These are phyloP conservation scores for Triplophysa yarkandensis DNA, from an alignment of 2,797 vertebrate genomes.

Conservation along the genomic window DNA sequence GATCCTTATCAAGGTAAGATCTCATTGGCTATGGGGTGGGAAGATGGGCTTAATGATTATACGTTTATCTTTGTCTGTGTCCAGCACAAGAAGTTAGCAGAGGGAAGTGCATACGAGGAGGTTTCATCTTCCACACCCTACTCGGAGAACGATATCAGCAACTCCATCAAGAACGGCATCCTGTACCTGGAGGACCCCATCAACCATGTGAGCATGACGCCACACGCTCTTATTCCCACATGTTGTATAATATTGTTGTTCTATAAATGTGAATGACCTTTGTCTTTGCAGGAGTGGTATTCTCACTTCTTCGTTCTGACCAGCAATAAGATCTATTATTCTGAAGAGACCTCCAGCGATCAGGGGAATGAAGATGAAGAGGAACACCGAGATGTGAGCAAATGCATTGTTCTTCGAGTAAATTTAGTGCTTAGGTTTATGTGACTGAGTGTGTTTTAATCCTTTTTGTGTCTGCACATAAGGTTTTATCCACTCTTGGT, in stretches of 20 bases:
- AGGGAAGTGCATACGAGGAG: constrained; percentile 96
- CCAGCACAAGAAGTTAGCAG: constrained; percentile 98
- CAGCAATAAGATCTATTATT: constrained; percentile 97
- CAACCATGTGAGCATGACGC: constrained; percentile 82
- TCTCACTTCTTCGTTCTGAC: constrained; percentile 98
- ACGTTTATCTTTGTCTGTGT: background rate
- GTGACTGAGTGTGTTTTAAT: too few species aligned
- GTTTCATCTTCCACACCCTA: constrained; percentile 90
- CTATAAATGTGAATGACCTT: background rate
- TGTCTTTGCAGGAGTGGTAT: constrained; percentile 88
- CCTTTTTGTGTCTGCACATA: too few species aligned
- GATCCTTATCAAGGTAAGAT: constrained; percentile 94
- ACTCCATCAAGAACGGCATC: constrained; percentile 98
- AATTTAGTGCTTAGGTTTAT: too few species aligned
- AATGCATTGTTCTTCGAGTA: background rate
- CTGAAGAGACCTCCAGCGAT: constrained; percentile 90
- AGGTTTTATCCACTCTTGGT: too few species aligned
- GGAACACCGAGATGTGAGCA: constrained; percentile 92
- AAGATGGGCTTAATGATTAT: background rate
- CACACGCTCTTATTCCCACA: too few species aligned
- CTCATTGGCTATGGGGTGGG: background rate
- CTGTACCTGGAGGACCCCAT: constrained; percentile 96
- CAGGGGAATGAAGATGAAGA: constrained; percentile 96
- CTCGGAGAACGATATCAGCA: constrained; percentile 98
- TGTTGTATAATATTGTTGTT: background rate